phyloP scores from a whole-genome alignment of 1,140 invertebrate genomes.

The Thalassaphorura encarpata region DNA sequence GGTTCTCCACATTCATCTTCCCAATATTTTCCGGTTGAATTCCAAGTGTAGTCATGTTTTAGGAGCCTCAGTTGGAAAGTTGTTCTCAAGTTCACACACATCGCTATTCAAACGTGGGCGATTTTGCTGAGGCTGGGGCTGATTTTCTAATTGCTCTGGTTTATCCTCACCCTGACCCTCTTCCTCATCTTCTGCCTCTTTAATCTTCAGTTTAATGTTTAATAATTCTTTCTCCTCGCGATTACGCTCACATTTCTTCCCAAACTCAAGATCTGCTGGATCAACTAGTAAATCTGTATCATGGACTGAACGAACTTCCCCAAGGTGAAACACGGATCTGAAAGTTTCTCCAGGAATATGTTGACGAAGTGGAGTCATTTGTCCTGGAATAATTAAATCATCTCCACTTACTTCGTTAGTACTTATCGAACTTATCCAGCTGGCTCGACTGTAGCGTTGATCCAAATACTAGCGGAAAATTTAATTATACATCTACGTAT shows the following conservation, averaged over 20 bases:
- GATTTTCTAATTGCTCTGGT: not conserved
- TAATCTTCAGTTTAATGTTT: too few species aligned
- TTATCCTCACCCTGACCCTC: not conserved
- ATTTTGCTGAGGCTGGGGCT: not conserved
- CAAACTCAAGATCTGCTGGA: not conserved
- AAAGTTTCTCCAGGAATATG: constrained; percentile 7
- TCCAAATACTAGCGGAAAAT: not conserved
- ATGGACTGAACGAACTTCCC: constrained; percentile 6
- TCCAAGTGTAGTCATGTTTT: not conserved
- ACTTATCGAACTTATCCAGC: too few species aligned
- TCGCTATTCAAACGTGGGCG: not conserved
- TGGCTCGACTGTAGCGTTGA: too few species aligned
- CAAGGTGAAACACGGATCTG: constrained; percentile 15
- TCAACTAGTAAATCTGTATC: not conserved
- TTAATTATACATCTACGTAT: not conserved
- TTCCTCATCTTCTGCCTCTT: constrained; percentile 1
- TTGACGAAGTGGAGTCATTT: constrained; percentile 10
- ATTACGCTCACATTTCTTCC: not conserved
- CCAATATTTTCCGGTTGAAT: not conserved
- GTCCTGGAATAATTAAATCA: constrained; percentile 11
- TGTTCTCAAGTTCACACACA: not conserved
- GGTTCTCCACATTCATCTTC: not conserved
- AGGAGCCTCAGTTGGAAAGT: not conserved
- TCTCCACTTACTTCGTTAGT: too few species aligned
- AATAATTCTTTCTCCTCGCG: too few species aligned